These are phyloP conservation scores for Dendrophyllia cribrosa DNA, from an alignment of 64 coral and sea anemone species.

Conservation along the genomic window DNA sequence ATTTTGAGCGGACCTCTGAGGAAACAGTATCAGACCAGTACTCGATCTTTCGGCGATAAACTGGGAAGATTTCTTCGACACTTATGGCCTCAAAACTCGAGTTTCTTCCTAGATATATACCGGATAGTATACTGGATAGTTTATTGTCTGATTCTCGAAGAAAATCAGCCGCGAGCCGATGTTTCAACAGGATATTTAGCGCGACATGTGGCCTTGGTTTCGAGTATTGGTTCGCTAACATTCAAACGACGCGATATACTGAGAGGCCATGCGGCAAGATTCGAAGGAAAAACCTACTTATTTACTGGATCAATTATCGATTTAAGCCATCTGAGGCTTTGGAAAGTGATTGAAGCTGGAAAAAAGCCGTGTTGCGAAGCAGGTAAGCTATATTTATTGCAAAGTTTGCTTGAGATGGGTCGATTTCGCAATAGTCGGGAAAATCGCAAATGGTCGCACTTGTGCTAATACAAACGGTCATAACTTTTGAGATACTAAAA, in stretches of 20 bases:
- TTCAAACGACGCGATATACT: too few species aligned
- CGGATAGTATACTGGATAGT: too few species aligned
- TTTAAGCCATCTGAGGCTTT: neutral
- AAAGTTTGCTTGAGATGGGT: conserved; percentile 18
- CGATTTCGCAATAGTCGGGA: neutral
- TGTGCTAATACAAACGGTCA: conserved; percentile 32
- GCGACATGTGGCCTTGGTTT: neutral
- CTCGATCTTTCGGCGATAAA: too few species aligned
- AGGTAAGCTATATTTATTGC: conserved; percentile 32
- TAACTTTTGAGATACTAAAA: conserved; percentile 12
- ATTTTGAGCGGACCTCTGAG: neutral
- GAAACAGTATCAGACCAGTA: neutral
- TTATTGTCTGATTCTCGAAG: too few species aligned
- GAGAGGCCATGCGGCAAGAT: neutral
- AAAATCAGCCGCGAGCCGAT: too few species aligned
- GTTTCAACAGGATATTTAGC: neutral
- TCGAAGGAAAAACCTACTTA: neutral
- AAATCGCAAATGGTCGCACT: conserved; percentile 1
- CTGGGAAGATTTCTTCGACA: neutral
- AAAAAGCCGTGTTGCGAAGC: neutral
- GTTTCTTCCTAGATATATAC: too few species aligned
- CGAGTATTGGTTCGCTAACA: neutral
- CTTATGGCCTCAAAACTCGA: too few species aligned
- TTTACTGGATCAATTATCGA: neutral
- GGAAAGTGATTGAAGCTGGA: neutral